phyloP scores from a whole-genome alignment of 2,113 vertebrate species.

The Thunnus maccoyii region DNA sequence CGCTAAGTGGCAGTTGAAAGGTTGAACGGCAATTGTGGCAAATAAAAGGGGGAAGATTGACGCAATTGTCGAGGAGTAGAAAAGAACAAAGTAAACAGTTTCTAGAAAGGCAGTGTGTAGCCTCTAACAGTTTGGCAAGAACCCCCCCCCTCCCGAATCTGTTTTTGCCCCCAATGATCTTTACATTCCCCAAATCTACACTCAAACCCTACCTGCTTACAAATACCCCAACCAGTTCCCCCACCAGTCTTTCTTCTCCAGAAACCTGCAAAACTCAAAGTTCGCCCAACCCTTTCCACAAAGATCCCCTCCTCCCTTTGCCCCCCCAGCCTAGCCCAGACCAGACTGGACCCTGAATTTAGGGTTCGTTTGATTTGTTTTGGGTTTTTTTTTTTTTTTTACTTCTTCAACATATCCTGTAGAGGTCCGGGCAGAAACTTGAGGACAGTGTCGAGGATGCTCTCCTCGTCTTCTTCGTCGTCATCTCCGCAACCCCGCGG shows the following conservation, averaged over 20 bases:
- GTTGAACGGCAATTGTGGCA: slow-evolving; percentile 44
- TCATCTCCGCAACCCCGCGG: slow-evolving; percentile 95
- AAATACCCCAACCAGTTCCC: slow-evolving; percentile 1
- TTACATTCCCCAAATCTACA: slow-evolving; percentile 9
- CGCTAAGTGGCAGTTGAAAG: slow-evolving; percentile 68
- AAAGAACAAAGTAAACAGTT: slow-evolving; percentile 66
- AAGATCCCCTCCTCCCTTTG: slow-evolving; percentile 48
- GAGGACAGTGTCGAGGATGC: slow-evolving; percentile 98
- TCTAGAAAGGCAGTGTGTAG: slow-evolving; percentile 81
- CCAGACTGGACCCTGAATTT: slow-evolving; percentile 51
- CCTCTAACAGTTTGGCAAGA: slow-evolving; percentile 77
- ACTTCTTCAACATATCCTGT: slow-evolving; percentile 99
- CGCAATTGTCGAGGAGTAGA: slow-evolving; percentile 54
- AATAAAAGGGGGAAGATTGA: slow-evolving; percentile 56
- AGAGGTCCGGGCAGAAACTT: slow-evolving; percentile 97
- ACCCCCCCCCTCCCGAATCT: slow-evolving; percentile 27
- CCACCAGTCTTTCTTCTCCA: background rate
- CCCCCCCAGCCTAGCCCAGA: slow-evolving; percentile 68
- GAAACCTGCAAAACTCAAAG: background rate
- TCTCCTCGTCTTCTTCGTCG: slow-evolving; percentile 96
- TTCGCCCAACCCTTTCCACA: slow-evolving; percentile 13
- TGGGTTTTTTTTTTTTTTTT: slow-evolving; percentile 66
- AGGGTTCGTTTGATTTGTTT: slow-evolving; percentile 60
- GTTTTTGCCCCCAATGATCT: background rate
- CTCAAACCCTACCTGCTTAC: slow-evolving; percentile 10